phyloP scores from a whole-genome alignment of 2,888 invertebrate species.

The Nomada ferruginata region DNA sequence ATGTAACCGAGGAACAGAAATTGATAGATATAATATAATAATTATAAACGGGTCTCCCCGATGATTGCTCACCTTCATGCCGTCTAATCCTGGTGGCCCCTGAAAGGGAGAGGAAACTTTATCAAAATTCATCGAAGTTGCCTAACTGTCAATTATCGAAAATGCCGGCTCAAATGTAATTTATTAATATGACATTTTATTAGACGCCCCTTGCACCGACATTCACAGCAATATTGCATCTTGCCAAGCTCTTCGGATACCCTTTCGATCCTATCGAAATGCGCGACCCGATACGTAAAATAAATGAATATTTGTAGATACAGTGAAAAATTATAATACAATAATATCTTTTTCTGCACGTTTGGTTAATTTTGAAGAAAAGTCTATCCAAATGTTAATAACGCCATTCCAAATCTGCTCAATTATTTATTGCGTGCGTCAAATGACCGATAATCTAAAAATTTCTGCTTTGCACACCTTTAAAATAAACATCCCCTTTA shows the following conservation, averaged over 20 bases:
- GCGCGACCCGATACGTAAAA: background rate
- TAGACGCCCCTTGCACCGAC: conserved; percentile 50
- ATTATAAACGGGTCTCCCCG: conserved; percentile 67
- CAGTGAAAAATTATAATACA: background rate
- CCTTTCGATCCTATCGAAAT: background rate
- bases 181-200: conserved; percentile 55
- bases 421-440: too few species aligned
- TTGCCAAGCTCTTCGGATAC: conserved; percentile 39
- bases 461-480: too few species aligned
- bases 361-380: background rate
- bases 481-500: too few species aligned
- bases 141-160: conserved; percentile 68
- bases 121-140: conserved; percentile 80
- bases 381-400: background rate
- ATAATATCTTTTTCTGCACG: background rate
- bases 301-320: background rate
- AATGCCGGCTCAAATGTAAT: conserved; percentile 58
- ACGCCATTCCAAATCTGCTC: background rate
- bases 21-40: conserved; percentile 61
- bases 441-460: too few species aligned
- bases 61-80: conserved; percentile 93
- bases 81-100: conserved; percentile 97
- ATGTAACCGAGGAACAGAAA: conserved; percentile 57
- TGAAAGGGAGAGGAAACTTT: conserved; percentile 88
- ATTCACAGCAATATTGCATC: conserved; percentile 41